Base-by-base conservation (phyloP, 2,113 vertebrate species). In the Mobula hypostoma region DNA sequence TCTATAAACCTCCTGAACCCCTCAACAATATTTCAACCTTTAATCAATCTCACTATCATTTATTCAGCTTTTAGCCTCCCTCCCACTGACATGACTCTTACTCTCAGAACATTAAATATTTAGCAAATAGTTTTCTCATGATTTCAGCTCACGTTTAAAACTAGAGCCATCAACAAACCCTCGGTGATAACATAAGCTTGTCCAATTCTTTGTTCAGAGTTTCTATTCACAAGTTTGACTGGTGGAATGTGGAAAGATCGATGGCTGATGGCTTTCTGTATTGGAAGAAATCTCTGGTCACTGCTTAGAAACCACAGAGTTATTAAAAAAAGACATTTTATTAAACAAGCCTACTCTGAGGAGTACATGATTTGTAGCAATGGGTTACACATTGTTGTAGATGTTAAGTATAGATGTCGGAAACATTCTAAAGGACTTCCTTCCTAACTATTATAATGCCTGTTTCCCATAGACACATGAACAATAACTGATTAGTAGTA, bases 201-300 rank as follows among this genome's bases (percentile, higher is more conserved):
- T 92, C 97, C 96, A 96, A 99, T 99, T 9, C 98, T 98, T 76
- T 96, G 96, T 92, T 97, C 96, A 80, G 98, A 95, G 94, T 98
- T 96, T 95, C 99, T 99, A 17, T 96, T 98, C 94, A 98, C 97
- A 7, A 99, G 96, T 94, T 96, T 97, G 96, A 97, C 96, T 95
- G 97, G 96, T 94, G 95, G 77, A n/a, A 97, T 95, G 95, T 97
- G 96, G 95, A 99, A 99, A n/a, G 98, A 99, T 94, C 97, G 95
- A 92, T 97, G 96, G 58, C 97, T 96, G 94, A 99, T 98, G 14
- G 99, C 99, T 94, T 99, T 98, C 99, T 99, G 95, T 95, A 94
- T 94, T 87, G 94, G 95, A 56, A 19, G 87, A 12, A 95, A 95
- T 29, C 9, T 36, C 56, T 5, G 72, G 29, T 88, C 76, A 94